Conservation (phyloP, 2,797 vertebrate species). For the Catharus ustulatus region DNA sequence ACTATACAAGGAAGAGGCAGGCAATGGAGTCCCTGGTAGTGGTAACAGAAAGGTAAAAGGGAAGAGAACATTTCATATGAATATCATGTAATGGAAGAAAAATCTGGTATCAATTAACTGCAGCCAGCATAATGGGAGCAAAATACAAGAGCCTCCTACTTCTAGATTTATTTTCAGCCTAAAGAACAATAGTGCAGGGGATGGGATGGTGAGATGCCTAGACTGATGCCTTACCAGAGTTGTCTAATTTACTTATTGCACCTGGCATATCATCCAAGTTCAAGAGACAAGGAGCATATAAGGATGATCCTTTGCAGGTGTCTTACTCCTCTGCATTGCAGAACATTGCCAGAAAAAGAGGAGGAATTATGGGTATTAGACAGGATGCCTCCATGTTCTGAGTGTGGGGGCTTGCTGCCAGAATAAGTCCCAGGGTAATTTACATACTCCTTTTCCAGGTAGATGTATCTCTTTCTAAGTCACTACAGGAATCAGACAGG, state of each 20-base stretch:
- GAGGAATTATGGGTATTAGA: not conserved
- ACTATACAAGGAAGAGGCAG: not conserved
- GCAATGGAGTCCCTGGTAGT: not conserved
- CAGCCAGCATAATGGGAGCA: not conserved
- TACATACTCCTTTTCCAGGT: not conserved
- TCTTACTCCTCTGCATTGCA: not conserved
- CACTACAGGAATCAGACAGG: not conserved
- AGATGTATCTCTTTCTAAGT: not conserved
- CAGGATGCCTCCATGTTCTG: not conserved
- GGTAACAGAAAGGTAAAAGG: not conserved
- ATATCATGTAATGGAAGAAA: not conserved
- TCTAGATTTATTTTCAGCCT: slow-evolving; percentile 10
- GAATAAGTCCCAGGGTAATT: not conserved
- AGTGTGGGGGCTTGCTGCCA: not conserved
- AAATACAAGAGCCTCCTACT: not conserved
- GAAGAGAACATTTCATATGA: not conserved
- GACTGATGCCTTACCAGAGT: not conserved
- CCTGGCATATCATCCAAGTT: not conserved
- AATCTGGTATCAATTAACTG: not conserved
- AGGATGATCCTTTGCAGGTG: not conserved
- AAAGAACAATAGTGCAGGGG: not conserved
- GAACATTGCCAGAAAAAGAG: not conserved
- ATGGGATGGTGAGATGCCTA: not conserved
- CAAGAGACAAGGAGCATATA: not conserved
- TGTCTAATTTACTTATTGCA: not conserved